A percentile compares a stretch with the other conserved stretches of the same genome.
Conservation (phyloP, 2,113 vertebrate genomes). For the Excalfactoria chinensis region DNA sequence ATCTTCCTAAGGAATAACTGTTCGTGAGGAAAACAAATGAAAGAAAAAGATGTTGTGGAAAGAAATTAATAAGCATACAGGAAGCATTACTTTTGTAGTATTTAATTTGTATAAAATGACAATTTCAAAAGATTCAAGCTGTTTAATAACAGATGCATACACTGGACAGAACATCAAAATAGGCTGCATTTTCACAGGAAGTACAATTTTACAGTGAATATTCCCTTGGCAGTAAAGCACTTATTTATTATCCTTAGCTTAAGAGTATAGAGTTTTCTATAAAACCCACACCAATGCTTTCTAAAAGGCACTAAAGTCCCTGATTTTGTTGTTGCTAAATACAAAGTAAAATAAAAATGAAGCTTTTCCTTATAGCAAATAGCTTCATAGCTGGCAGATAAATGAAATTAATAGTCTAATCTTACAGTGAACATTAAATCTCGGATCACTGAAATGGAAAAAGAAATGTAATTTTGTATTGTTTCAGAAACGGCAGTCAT, state of each 20-base stretch:
- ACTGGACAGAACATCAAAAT: neutral
- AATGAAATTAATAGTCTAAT: neutral
- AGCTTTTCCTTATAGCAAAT: neutral
- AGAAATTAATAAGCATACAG: neutral
- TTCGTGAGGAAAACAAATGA: neutral
- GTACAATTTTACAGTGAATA: neutral
- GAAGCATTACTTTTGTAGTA: neutral
- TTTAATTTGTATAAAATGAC: neutral
- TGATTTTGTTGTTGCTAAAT: neutral
- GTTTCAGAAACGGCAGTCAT: neutral
- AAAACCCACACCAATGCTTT: neutral
- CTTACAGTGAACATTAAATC: neutral
- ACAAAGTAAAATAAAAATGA: neutral
- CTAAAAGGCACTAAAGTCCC: neutral
- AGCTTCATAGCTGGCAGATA: neutral
- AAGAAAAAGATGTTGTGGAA: neutral
- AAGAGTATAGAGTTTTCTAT: neutral
- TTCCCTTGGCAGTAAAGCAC: neutral
- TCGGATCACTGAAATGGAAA: neutral
- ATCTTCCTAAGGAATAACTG: constrained; percentile 27
- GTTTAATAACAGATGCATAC: neutral
- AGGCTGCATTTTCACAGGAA: neutral
- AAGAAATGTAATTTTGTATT: neutral
- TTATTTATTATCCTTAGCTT: neutral
- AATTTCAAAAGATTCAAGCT: neutral